Conservation (phyloP, 2,888 invertebrate species). For the Torymus tubicola region DNA sequence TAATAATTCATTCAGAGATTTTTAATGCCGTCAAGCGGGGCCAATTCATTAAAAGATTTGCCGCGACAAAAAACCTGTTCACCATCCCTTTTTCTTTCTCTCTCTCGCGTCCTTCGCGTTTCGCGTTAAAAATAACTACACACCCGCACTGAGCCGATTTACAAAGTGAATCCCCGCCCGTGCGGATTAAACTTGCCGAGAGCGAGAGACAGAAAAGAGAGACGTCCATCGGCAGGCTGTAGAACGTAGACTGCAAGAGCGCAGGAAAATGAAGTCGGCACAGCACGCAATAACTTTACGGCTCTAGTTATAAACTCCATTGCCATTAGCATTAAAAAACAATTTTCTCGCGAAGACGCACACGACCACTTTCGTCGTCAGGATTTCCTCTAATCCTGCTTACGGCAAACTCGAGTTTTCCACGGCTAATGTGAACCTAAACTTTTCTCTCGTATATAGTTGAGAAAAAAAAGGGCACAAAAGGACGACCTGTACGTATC, state of each 20-base stretch:
- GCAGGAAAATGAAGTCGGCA: neutral
- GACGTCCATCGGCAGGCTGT: neutral
- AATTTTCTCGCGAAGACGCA: constrained; percentile 10
- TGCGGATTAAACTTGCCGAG: neutral
- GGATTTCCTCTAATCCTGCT: neutral
- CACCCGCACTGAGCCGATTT: neutral
- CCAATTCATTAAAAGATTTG: too few relatives aligned
- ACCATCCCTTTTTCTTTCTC: too few relatives aligned
- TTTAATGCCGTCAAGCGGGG: too few relatives aligned
- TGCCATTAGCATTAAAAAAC: constrained; percentile 44
- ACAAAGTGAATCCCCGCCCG: neutral
- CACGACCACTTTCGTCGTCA: neutral
- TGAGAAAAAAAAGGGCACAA: too few relatives aligned
- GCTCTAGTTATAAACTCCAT: constrained; percentile 10
- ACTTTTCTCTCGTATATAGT: too few relatives aligned
- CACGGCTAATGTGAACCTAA: too few relatives aligned
- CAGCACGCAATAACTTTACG: constrained; percentile 12
- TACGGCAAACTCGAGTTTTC: too few relatives aligned
- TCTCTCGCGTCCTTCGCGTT: too few relatives aligned
- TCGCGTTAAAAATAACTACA: neutral
- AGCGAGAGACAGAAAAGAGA: neutral
- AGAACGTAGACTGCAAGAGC: neutral
- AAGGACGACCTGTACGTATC: too few relatives aligned
- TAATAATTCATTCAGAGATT: too few relatives aligned
- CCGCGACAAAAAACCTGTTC: too few relatives aligned